Conservation (phyloP, 2,797 vertebrate genomes). For the Malacoctenus gilli region DNA sequence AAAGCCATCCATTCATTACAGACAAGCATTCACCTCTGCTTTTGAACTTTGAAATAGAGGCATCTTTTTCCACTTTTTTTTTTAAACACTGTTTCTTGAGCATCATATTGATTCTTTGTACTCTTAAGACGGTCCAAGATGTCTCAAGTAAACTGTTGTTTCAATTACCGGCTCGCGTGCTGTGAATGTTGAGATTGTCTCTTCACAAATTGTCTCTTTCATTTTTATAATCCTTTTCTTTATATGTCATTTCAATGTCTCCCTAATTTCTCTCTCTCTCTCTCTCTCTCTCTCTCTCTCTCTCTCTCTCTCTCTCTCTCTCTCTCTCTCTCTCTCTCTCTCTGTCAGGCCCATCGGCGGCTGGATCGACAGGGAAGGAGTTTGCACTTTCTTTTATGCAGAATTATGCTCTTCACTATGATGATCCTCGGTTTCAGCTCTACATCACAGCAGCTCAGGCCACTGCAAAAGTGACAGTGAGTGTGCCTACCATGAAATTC, state of each 20-base stretch:
- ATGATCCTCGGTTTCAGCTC: slow-evolving; percentile 51
- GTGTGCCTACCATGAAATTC: slow-evolving; percentile 60
- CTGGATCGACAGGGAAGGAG: slow-evolving; percentile 63
- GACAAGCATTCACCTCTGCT: slow-evolving; percentile 34
- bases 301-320: slow-evolving; percentile 18
- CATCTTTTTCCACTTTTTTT: too few species aligned
- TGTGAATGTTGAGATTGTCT: slow-evolving; percentile 42
- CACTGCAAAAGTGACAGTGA: slow-evolving; percentile 69
- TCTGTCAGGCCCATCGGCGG: slow-evolving; percentile 56
- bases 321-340: neutral
- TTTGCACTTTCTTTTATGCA: slow-evolving; percentile 83
- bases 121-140: slow-evolving; percentile 21
- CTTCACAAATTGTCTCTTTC: slow-evolving; percentile 28
- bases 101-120: slow-evolving; percentile 56
- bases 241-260: too few species aligned
- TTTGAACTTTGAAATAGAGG: slow-evolving; percentile 48
- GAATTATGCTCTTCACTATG: slow-evolving; percentile 60
- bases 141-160: slow-evolving; percentile 14
- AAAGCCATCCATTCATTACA: slow-evolving; percentile 50
- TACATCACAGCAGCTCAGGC: slow-evolving; percentile 68
- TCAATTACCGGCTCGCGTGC: slow-evolving; percentile 15
- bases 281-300: slow-evolving; percentile 27
- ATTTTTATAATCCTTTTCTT: slow-evolving; percentile 29
- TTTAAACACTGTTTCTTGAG: slow-evolving; percentile 37
- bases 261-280: too few species aligned